Base-by-base conservation (phyloP, 1,140 invertebrate species). In the Eciton burchellii region DNA sequence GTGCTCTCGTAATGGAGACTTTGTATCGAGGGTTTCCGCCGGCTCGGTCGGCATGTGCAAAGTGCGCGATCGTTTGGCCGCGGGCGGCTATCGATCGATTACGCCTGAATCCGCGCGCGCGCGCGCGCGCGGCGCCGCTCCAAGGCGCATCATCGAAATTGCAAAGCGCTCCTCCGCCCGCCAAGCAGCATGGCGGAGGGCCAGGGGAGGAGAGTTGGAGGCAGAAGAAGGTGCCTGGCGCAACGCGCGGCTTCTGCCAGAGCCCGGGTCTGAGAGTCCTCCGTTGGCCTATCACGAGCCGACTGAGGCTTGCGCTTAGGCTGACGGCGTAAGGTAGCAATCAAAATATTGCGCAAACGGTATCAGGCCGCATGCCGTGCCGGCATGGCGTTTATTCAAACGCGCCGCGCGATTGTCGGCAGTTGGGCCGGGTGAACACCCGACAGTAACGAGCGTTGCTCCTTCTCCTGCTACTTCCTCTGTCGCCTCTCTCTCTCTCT, bases 341-440 rank as follows among this genome's bases (percentile, higher is more conserved):
- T 86, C 84, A 86, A 86, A 87, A 86, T 83, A 86, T 87, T 87
- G 85, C 72, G 66, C 84, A 73, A 87, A 85, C 71, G 72, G 74
- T 85, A 85, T 87, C 85, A 43, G 60, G 65, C 79, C 54, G 76
- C 52, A 76, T 76, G 63, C 41, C 74, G 63, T 74, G 70, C 47
- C 70, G 66, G 59, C 45, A 56, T 82, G 72, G 54, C 77, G 68
- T 72, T 81, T 81, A 73, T 81, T 73, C 43, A 52, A 14, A 9
- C 21, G 9, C 54, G 76, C 21, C 65, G 66, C 63, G 74, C 74
- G 63, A 79, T 79, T 79, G 63, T 79, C 45, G 63, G 49, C 56
- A 79, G 74, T 70, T 70, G 56, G 49, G 9, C 49, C 21, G 26
- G 74, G 74, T 56, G 74, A 79, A 79, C 74, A 79, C 49, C 63